Percentiles rank a stretch among this genome's conserved stretches.
phyloP scores from a whole-genome alignment of 2,113 vertebrate species.

The Jaculus jaculus region DNA sequence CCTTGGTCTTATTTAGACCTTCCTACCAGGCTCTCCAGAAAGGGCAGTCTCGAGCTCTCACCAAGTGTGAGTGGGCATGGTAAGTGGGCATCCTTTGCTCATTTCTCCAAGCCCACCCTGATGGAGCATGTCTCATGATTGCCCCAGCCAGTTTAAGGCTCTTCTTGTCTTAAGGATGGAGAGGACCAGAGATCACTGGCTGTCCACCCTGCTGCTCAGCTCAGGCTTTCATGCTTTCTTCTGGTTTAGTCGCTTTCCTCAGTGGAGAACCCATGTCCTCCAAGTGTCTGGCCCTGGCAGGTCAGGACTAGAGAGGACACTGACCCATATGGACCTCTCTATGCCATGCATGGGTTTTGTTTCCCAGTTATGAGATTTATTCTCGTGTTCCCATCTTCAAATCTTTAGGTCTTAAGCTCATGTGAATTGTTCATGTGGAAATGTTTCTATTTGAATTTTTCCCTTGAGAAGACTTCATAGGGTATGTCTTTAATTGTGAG shows the following conservation, averaged over 20 bases:
- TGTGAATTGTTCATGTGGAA: fast-evolving
- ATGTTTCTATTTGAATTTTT: not conserved
- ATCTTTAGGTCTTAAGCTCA: not conserved
- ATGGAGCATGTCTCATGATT: fast-evolving
- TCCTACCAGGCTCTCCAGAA: fast-evolving
- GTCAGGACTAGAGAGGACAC: fast-evolving
- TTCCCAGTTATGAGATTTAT: fast-evolving
- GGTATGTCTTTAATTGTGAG: not conserved
- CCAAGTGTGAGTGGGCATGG: fast-evolving
- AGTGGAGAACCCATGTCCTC: fast-evolving
- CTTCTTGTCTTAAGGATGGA: fast-evolving
- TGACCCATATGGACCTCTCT: fast-evolving
- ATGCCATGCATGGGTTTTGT: fast-evolving
- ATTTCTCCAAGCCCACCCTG: not conserved
- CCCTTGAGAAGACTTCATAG: not conserved
- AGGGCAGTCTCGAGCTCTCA: fast-evolving
- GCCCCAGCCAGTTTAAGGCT: fast-evolving
- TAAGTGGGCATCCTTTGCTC: not conserved
- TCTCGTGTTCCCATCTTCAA: fast-evolving
- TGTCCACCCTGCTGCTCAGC: fast-evolving
- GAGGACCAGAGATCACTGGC: fast-evolving
- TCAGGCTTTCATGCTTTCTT: not conserved
- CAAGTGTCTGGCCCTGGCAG: fast-evolving
- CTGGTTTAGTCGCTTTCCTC: fast-evolving
- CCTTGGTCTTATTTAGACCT: not conserved